A percentile compares a stretch with the other conserved stretches of the same genome.
Evolutionary conservation across 2,113 vertebrate genomes (phyloP).

Genomic region (Carlito syrichta): DNA sequence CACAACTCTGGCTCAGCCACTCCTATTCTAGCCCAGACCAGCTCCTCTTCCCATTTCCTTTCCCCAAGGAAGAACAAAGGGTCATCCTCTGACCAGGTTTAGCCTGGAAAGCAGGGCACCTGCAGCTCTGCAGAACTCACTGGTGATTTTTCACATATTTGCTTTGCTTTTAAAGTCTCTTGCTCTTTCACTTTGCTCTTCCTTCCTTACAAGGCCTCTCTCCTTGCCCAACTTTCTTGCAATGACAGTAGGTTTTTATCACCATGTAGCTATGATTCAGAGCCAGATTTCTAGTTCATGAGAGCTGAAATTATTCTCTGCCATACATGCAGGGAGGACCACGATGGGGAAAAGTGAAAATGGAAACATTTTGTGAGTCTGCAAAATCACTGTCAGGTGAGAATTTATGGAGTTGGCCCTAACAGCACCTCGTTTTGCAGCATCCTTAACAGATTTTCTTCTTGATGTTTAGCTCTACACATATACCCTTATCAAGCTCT

Average conservation of each 20-base stretch:
- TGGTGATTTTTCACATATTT: neutral
- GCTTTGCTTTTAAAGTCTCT: neutral
- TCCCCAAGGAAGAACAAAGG: neutral
- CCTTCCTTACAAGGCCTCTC: slow-evolving; percentile 23
- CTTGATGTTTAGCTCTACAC: neutral
- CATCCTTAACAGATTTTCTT: neutral
- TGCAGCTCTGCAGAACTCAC: neutral
- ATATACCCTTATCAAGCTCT: neutral
- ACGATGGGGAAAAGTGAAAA: slow-evolving; percentile 31
- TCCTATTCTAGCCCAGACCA: neutral
- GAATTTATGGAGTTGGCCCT: neutral
- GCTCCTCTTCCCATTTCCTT: neutral
- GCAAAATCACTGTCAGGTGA: neutral
- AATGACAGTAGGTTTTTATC: slow-evolving; percentile 39
- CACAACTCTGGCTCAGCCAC: neutral
- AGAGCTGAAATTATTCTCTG: slow-evolving; percentile 57
- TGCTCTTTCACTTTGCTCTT: slow-evolving; percentile 28
- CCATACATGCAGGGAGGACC: neutral
- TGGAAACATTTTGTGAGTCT: slow-evolving; percentile 25
- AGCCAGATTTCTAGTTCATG: slow-evolving; percentile 46
- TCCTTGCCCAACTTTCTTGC: slow-evolving; percentile 30
- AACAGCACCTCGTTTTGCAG: neutral
- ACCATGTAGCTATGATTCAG: slow-evolving; percentile 45
- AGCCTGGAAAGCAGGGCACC: neutral
- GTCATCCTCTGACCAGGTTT: neutral